Evolutionary conservation across 2,113 vertebrate species (phyloP), one percentile per base, ranked within the genome.

Genomic region (Clarias batrachus): DNA sequence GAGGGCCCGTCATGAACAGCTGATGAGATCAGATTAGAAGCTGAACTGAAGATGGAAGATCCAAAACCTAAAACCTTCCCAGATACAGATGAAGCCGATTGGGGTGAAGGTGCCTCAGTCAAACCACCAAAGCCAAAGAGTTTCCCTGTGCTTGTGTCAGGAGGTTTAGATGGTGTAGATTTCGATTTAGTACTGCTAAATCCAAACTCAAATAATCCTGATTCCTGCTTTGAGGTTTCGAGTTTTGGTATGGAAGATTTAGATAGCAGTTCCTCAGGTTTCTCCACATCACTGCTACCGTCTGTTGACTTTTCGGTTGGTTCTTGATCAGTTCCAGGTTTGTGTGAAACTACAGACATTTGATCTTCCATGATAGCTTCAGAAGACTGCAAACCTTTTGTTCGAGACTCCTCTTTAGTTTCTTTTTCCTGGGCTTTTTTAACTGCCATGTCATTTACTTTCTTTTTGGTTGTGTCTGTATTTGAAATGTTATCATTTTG

Each of bases 71-170:
- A 91, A 93, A 95, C 93, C 88, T 94, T 95, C 33, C 94, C 94
- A 83, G 93, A 92, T 6, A 94, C 48, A 41, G 93, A 94, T 68
- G 93, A 93, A 48, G 86, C 86, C 82, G 93, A 83, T 52, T 93
- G 94, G 17, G 93, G 91, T 81, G 87, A 76, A 17, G 92, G 89
- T 11, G 87, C 65, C 19, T 91, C 91, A 25, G 85, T 80, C 11
- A 89, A 27, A 79, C 89, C 88, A 85, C 94, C 93, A 90, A 94
- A 94, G 17, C 93, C 93, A 87, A 94, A 93, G 80, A 97, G 95
- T 76, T 97, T 98, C 25, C 96, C 97, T 30, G 95, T 95, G 13
- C 95, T 95, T 16, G 95, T 95, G 89, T 97, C 97, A 90, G 90
- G 63, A 16, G 91, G 88, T 59, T 97, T 97, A 81, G 94, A 92